A percentile compares a stretch with the other conserved stretches of the same genome.
phyloP scores from a whole-genome alignment of 37 sponge, comb jelly and placozoan species.

The Halichondria panicea region DNA sequence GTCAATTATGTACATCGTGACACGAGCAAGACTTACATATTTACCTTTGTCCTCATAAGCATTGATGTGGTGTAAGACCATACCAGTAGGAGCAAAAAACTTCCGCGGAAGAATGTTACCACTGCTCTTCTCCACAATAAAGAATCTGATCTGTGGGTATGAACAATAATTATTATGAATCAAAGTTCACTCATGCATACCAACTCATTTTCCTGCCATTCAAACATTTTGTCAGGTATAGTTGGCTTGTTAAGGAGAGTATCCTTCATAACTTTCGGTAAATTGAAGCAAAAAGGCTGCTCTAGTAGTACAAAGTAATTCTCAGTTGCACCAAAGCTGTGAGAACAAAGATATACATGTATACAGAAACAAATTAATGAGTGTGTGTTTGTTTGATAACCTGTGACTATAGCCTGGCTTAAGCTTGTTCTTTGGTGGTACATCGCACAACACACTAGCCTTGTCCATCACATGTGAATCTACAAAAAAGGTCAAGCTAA shows the following conservation, averaged over 20 bases:
- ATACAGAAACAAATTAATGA: neutral
- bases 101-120: neutral
- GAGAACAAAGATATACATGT: neutral
- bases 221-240: too few relatives aligned
- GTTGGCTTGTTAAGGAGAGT: neutral
- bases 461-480: neutral
- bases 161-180: too few relatives aligned
- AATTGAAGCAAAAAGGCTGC: neutral
- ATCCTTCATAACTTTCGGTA: neutral
- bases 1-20: too few relatives aligned
- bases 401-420: slow-evolving; percentile 23
- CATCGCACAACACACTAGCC: neutral
- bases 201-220: too few relatives aligned
- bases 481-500: neutral
- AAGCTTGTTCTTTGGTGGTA: neutral
- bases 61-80: slow-evolving; percentile 13
- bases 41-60: slow-evolving; percentile 30
- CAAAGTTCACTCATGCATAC: too few relatives aligned
- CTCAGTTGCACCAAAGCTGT: slow-evolving; percentile 23
- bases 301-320: slow-evolving; percentile 12
- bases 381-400: neutral
- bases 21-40: too few relatives aligned
- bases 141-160: slow-evolving; percentile 5
- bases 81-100: neutral
- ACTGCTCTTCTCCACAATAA: slow-evolving; percentile 2